These are phyloP conservation scores for Nixonia krombeini DNA, from an alignment of 1,140 invertebrate species.

Conservation along the genomic window DNA sequence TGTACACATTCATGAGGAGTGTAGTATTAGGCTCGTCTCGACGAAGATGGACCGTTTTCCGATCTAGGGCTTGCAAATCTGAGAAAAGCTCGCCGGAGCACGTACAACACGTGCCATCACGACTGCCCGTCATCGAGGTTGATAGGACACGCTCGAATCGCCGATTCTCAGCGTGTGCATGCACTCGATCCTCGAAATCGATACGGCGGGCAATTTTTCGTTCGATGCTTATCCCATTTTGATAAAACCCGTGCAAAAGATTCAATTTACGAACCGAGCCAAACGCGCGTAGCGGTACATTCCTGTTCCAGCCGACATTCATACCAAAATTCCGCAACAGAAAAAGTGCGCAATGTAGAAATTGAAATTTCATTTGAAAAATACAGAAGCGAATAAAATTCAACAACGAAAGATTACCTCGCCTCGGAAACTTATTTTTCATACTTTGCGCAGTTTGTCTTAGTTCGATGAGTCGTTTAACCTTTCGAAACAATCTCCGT, in stretches of 20 bases:
- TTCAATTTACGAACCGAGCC: background rate
- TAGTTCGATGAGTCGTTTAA: no score
- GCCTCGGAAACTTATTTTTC: no score
- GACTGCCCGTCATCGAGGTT: constrained; percentile 52
- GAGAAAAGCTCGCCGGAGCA: constrained; percentile 65
- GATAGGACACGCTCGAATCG: constrained; percentile 69
- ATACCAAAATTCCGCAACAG: no score
- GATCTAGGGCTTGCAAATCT: constrained; percentile 66
- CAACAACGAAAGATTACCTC: no score
- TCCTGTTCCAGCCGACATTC: no score
- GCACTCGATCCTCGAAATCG: constrained; percentile 35
- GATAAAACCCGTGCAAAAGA: background rate
- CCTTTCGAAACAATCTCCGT: no score
- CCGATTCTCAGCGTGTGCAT: constrained; percentile 54
- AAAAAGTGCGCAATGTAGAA: no score
- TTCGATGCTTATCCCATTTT: background rate
- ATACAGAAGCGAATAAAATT: no score
- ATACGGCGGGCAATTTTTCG: constrained; percentile 28
- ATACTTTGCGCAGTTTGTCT: no score
- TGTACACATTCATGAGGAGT: no score
- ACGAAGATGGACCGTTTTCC: constrained; percentile 44
- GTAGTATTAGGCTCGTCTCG: constrained; percentile 11
- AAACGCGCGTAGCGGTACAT: background rate
- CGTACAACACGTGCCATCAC: constrained; percentile 64
- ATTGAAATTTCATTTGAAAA: no score